Percentiles rank a stretch among this genome's conserved stretches.
phyloP scores from a whole-genome alignment of 2,797 vertebrate species.

The Falco rusticolus region DNA sequence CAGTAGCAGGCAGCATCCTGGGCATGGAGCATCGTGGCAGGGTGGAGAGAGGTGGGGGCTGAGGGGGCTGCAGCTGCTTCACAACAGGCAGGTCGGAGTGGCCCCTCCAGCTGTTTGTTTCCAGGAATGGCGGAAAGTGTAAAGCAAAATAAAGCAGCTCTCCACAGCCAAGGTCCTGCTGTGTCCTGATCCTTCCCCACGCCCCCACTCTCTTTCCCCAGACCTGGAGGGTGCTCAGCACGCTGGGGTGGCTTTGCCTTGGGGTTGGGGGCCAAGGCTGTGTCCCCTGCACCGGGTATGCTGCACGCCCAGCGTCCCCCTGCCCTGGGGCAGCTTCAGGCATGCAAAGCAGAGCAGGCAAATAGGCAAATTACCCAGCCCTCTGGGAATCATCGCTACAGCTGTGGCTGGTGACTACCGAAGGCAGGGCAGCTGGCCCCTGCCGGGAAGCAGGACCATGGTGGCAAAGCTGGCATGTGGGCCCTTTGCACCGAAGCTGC shows the following conservation, averaged over 20 bases:
- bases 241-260: not conserved
- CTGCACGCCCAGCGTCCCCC: not conserved
- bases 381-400: not conserved
- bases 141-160: slow-evolving; percentile 18
- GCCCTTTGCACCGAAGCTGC: not conserved
- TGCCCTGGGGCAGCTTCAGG: not conserved
- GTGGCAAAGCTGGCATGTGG: not conserved
- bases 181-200: not conserved
- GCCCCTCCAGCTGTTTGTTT: slow-evolving; percentile 9
- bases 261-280: not conserved
- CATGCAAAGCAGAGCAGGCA: not conserved
- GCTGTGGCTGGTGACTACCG: not conserved
- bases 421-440: not conserved
- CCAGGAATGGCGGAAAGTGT: slow-evolving; percentile 45
- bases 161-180: not conserved
- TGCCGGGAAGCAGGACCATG: not conserved
- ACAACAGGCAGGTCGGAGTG: not conserved
- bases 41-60: not conserved
- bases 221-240: not conserved
- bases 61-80: not conserved
- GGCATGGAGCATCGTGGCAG: not conserved
- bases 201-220: not conserved
- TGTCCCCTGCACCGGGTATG: rapidly evolving
- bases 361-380: not conserved
- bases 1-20: not conserved